Base-by-base conservation (phyloP, 2,113 vertebrate genomes). In the Bos taurus region DNA sequence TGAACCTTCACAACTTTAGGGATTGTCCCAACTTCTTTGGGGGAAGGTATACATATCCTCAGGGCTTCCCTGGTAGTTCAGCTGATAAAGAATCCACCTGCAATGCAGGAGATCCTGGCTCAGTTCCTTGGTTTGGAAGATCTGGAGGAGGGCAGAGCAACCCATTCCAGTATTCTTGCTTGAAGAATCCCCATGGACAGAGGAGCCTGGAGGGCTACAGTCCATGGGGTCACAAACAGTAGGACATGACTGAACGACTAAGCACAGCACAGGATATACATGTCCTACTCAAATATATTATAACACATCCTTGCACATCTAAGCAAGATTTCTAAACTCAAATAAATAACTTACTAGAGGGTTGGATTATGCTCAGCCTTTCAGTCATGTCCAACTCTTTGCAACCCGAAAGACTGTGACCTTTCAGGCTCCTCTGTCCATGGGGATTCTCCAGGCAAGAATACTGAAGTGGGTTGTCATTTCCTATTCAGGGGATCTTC, bases 311-410 rank as follows among this genome's bases (percentile, higher is more conserved):
- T 56, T 56, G 14, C 16, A 43, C 1, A 13, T 6, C 83, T 82
- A 92, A 82, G 7, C 36, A 33, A 64, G 4, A 82, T 86, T 91
- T 82, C 26, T 91, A 60, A 94, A 43, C 7, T 94, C 7, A 96
- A 43, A 46, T 81, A 64, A 48, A 26, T 54, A n/a, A 21, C 2
- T n/a, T 56, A 28, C 6, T 71, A 8, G 36, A 25, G 36, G 23
- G 3, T 25, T 77, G 40, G 71, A 14, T 43, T 77, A 40, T 77
- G 36, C 36, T 77, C 11, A 43, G n/a, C 10, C 5, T 1, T 1
- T 43, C 71, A 77, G 23, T 77, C 23, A 1, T 43, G 71, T 77
- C 71, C 71, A 43, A 77, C 21, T 77, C 21, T 43, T 77, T 77
- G 5, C 23, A 43, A 26, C 71, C 40, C 12, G 11, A 14, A 26